Evolutionary conservation across 2,888 invertebrate species (phyloP).

Genomic region (Tridacna gigas): DNA sequence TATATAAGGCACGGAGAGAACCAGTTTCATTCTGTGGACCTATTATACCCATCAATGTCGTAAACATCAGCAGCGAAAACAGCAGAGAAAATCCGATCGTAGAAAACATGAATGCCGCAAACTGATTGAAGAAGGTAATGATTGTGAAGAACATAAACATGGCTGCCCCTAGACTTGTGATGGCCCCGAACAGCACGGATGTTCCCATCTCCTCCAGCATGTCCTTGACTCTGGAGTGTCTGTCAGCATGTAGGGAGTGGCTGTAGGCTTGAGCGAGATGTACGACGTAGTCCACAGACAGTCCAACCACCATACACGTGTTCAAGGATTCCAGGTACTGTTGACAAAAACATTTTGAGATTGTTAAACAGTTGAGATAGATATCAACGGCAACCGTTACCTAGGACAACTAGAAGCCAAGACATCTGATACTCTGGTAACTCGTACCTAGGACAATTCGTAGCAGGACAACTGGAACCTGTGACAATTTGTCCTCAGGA

Average conservation of each 20-base stretch:
- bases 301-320: slow-evolving; percentile 18
- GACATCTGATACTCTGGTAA: too few relatives aligned
- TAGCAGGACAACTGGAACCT: too few relatives aligned
- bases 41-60: slow-evolving; percentile 14
- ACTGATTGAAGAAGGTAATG: slow-evolving; percentile 19
- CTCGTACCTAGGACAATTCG: too few relatives aligned
- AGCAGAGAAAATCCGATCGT: slow-evolving; percentile 21
- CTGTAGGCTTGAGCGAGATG: slow-evolving; percentile 16
- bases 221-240: slow-evolving; percentile 1
- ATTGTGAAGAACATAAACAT: slow-evolving; percentile 17
- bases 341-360: neutral
- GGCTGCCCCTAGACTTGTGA: slow-evolving; percentile 17
- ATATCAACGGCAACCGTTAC: too few relatives aligned
- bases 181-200: slow-evolving; percentile 14
- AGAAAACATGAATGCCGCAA: slow-evolving; percentile 19
- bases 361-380: too few relatives aligned
- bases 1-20: neutral
- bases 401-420: too few relatives aligned
- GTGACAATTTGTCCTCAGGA: too few relatives aligned
- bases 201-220: slow-evolving; percentile 20
- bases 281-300: slow-evolving; percentile 21
- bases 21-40: slow-evolving; percentile 21
- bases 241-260: slow-evolving; percentile 6
- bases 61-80: slow-evolving; percentile 21
- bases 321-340: slow-evolving; percentile 9